Conservation (phyloP, 2,113 vertebrate genomes). For the Morphnarchus princeps region DNA sequence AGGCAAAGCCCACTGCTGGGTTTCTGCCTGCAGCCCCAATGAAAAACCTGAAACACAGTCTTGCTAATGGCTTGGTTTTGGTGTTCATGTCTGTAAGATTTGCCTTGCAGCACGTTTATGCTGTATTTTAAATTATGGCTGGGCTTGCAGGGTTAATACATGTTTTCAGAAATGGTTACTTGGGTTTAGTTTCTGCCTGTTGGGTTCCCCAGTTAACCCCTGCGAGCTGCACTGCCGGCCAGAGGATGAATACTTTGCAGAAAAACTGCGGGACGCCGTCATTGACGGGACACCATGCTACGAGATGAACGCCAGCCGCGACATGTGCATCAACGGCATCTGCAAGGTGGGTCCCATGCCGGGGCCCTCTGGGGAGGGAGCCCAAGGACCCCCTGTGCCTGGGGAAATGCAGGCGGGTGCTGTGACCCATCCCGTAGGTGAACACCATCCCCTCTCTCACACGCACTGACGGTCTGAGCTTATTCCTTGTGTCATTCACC, state of each 20-base stretch:
- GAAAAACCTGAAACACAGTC: rapidly evolving
- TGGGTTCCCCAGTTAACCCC: slow-evolving; percentile 77
- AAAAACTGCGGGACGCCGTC: slow-evolving; percentile 88
- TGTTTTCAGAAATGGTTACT: rapidly evolving
- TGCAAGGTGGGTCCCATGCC: slow-evolving; percentile 80
- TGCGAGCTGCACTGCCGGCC: slow-evolving; percentile 95
- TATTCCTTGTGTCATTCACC: rapidly evolving
- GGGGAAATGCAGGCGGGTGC: rapidly evolving
- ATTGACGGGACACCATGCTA: slow-evolving; percentile 88
- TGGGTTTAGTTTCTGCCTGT: not conserved
- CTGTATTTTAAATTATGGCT: rapidly evolving
- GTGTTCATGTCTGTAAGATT: rapidly evolving
- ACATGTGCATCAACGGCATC: slow-evolving; percentile 93
- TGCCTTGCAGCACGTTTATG: rapidly evolving
- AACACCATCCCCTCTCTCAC: rapidly evolving
- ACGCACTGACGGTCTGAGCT: rapidly evolving
- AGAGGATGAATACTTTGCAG: slow-evolving; percentile 77
- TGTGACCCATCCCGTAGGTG: rapidly evolving
- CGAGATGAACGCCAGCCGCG: slow-evolving; percentile 75
- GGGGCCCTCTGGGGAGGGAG: rapidly evolving
- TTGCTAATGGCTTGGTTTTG: rapidly evolving
- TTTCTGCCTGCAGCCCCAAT: not conserved
- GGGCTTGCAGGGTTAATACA: not conserved
- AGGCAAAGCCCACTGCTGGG: rapidly evolving
- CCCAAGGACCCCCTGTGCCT: rapidly evolving